A percentile compares a stretch with the other conserved stretches of the same genome.
Evolutionary conservation across 2,113 vertebrate species (phyloP).

Genomic region (Festucalex cinctus): DNA sequence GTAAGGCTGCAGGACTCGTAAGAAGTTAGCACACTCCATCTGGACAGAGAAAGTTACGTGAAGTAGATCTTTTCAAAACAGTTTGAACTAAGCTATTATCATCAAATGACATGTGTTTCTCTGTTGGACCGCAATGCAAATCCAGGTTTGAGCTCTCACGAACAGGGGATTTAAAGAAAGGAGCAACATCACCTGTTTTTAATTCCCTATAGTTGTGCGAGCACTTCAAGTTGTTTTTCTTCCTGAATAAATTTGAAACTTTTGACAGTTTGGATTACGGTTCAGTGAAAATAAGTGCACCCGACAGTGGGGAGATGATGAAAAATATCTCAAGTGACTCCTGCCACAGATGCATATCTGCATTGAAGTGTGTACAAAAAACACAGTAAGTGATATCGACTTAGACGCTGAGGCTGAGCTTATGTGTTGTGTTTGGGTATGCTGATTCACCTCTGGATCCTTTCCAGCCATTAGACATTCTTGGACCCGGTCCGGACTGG

Average conservation of each 20-base stretch:
- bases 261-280: not conserved
- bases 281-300: not conserved
- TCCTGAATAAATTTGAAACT: constrained; percentile 7
- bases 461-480: constrained; percentile 81
- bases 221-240: not conserved
- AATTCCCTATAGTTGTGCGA: not conserved
- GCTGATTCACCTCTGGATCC: constrained; percentile 68
- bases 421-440: constrained; percentile 13
- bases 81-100: not conserved
- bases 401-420: not conserved
- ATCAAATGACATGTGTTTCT: not conserved
- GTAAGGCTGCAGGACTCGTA: constrained; percentile 74
- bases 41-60: constrained; percentile 27
- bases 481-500: constrained; percentile 72
- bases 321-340: constrained; percentile 8
- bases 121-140: not conserved
- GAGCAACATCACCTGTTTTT: not conserved
- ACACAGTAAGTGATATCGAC: not conserved
- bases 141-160: not conserved
- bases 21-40: constrained; percentile 78
- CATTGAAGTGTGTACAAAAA: not conserved
- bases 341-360: constrained; percentile 19
- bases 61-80: not conserved
- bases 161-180: not conserved
- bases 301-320: not conserved